These are phyloP conservation scores for Callorhinus ursinus DNA, from an alignment of 2,113 vertebrate species.

Conservation along the genomic window DNA sequence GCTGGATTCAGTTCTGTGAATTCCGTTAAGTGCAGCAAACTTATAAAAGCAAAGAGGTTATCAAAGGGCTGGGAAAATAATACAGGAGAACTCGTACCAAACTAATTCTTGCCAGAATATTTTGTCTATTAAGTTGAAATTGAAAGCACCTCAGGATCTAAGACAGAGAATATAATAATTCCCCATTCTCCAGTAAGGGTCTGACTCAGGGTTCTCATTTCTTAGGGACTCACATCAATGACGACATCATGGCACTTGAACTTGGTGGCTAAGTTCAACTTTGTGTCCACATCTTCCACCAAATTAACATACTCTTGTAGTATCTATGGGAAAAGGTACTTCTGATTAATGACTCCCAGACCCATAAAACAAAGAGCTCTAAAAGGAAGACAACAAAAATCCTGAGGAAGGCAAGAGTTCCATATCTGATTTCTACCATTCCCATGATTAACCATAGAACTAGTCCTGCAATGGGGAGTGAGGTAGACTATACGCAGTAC, in stretches of 20 bases:
- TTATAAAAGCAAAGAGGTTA: conserved; percentile 23
- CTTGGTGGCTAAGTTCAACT: conserved; percentile 92
- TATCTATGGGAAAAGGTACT: conserved; percentile 85
- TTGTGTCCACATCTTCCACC: conserved; percentile 92
- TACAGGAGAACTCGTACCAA: not conserved
- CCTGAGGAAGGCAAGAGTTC: not conserved
- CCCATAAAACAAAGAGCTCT: conserved; percentile 4
- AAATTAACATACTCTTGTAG: conserved; percentile 93
- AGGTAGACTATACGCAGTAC: not conserved
- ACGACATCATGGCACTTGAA: conserved; percentile 96
- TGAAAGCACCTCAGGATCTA: not conserved
- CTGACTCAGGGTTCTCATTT: not conserved
- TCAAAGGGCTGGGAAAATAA: not conserved
- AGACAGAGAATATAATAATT: not conserved
- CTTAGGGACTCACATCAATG: conserved; percentile 90
- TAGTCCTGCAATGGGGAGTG: not conserved
- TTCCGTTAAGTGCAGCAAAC: not conserved
- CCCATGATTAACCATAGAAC: not conserved
- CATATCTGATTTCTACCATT: not conserved
- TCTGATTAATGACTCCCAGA: not conserved
- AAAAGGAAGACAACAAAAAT: not conserved
- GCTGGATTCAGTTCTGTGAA: conserved; percentile 1
- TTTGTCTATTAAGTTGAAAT: not conserved
- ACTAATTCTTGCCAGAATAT: not conserved
- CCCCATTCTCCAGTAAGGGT: not conserved